Evolutionary conservation across 2,113 vertebrate genomes (phyloP).

Genomic region (Haemorhous mexicanus): DNA sequence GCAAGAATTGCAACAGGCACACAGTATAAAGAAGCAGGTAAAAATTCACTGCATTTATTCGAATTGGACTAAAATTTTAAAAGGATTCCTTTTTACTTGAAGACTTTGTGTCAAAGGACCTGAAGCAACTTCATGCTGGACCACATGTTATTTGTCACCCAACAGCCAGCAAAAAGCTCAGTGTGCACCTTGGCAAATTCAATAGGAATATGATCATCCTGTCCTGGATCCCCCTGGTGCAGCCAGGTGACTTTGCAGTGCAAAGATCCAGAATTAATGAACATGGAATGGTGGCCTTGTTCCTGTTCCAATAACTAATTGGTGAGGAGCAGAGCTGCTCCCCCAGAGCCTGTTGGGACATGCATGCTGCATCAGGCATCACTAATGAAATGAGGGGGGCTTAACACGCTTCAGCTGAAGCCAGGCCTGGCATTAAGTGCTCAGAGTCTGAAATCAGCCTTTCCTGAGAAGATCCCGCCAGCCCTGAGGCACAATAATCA

Average conservation of each 20-base stretch:
- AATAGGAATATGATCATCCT: background rate
- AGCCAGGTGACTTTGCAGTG: background rate
- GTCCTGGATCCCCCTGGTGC: background rate
- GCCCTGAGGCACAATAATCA: background rate
- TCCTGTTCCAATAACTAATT: background rate
- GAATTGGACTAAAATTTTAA: background rate
- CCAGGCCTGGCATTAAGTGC: background rate
- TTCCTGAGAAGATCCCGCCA: background rate
- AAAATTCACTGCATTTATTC: background rate
- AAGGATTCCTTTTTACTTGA: background rate
- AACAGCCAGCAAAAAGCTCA: background rate
- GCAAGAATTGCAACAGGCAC: background rate
- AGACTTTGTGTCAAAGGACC: background rate
- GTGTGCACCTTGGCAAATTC: background rate
- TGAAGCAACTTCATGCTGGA: background rate
- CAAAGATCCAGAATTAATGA: background rate
- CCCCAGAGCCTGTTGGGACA: fast-evolving
- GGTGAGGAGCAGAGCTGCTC: background rate
- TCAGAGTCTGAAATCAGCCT: background rate
- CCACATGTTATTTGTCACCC: background rate
- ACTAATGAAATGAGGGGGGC: background rate
- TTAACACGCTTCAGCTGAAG: background rate
- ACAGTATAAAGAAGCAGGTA: background rate
- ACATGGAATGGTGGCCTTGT: background rate
- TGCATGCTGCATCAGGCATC: background rate